Evolutionary conservation across 2,113 vertebrate species (phyloP), one percentile per base, ranked within the genome.

Genomic region (Pollimyrus isidori): DNA sequence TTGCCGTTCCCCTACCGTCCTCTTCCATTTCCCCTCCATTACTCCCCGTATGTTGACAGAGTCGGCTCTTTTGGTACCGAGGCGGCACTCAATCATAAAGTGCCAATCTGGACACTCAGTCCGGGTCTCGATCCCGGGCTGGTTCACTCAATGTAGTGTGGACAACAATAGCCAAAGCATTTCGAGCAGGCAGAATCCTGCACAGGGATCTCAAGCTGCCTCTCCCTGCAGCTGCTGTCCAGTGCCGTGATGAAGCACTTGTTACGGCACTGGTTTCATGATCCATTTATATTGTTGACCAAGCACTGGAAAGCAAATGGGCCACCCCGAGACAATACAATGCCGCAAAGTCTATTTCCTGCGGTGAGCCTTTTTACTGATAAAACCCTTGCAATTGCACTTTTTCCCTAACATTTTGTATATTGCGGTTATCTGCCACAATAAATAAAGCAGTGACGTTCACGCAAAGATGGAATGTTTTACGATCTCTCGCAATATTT

Each of bases 251-350:
- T 87, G 4, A 52, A 87, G 85, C 49, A 56, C 50, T 87, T 87
- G 85, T 56, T 87, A 87, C 15, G 56, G n/a, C 85, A 42, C 85
- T 21, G 26, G 85, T 87, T 35, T 87, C 50, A 89, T 58, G 73
- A 80, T 35, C 73, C 73, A 89, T 83, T 89, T 89, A 39, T 80
- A 46, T 62, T 84, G 52, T 89, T 89, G 85, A 89, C 30, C 35
- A 39, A 58, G 53, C 86, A 85, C 19, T 45, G 30, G 56, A 65
- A 58, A n/a, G 52, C 42, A 87, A 87, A 65, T 87, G 53, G 56
- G 87, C 85, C 49, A 53, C n/a, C 46, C n/a, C 21, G 11, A 42
- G 4, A 62, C 53, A 62, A 4, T 85, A 35, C 21, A 3, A 15
- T 53, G 88, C 7, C 30, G 35, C 11, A n/a, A 62, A 84, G 76